Evolutionary conservation across 2,888 invertebrate genomes (phyloP), one percentile per base, ranked within the genome.

Genomic region (Diogma glabrata): DNA sequence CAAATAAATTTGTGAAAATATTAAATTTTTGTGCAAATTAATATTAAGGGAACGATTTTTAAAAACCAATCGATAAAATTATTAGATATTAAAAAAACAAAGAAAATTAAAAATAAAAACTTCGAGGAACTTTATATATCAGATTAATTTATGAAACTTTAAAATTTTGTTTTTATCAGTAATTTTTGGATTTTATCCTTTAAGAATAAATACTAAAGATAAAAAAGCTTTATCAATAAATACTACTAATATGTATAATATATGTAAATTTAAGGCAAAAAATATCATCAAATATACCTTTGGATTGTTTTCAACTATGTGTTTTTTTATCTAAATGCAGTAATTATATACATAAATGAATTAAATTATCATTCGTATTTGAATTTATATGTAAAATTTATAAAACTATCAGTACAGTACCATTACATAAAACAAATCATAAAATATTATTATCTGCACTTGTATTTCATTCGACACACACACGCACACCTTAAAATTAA

Each of bases 211-310:
- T 50, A 43, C 24, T 50, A 50, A 50, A 43, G 26, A 50, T 40
- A 40, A 50, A 50, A 50, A 50, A 50, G 50, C 50, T 50, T 50
- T 50, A 50, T 50, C 45, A 50, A 50, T 50, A 50, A 50, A 50
- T 50, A 50, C 50, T 50, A 50, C 50, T 50, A 50, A 50, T 50
- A 46, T 46, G 46, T 46, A 46, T 46, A 46, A 46, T 43, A 43
- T 57, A 56, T 56, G 52, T 57, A 56, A 55, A 54, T 56, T 56
- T 57, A 59, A 59, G 58, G 58, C 58, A 57, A 59, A 58, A 51
- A 57, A 57, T 59, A 59, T 59, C 58, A 57, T 58, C 58, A 57
- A 59, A 59, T 59, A 58, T 57, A 59, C 56, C 56, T 59, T 59
- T 57, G 58, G 58, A 59, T 57, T 57, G 57, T 56, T 55, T 55